A percentile compares a stretch with the other conserved stretches of the same genome.
These are phyloP conservation scores for Cheilosia vulpina DNA, from an alignment of 2,888 invertebrate genomes.

Conservation along the genomic window DNA sequence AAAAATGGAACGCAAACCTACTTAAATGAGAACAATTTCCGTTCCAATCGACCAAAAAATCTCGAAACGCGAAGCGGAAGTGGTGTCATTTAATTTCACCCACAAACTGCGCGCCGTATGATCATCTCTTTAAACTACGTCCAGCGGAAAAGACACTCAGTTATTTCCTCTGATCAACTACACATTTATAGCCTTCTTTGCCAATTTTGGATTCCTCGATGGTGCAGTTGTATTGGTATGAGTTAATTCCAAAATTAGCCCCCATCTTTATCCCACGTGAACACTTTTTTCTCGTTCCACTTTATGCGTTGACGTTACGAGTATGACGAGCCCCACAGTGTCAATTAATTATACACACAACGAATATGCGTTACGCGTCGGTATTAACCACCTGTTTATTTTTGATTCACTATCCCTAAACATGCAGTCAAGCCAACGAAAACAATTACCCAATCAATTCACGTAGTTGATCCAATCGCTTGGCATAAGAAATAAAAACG, in stretches of 20 bases:
- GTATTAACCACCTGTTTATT: conserved; percentile 35
- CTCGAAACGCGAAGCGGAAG: conserved; percentile 52
- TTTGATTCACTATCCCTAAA: neutral
- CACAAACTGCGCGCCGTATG: conserved; percentile 27
- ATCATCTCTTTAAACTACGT: conserved; percentile 5
- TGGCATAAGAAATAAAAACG: conserved; percentile 16
- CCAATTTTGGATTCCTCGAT: conserved; percentile 49
- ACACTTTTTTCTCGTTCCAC: conserved; percentile 3
- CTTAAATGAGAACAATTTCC: conserved; percentile 31
- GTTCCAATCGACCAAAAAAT: conserved; percentile 40
- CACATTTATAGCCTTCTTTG: conserved; percentile 5
- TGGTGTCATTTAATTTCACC: conserved; percentile 60
- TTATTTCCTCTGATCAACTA: conserved; percentile 20
- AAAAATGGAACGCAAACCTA: conserved; percentile 57
- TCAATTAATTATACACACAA: neutral
- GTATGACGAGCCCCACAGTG: neutral
- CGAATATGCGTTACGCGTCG: neutral
- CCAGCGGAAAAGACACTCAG: conserved; percentile 46
- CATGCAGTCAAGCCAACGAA: conserved; percentile 10
- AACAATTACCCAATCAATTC: conserved; percentile 34
- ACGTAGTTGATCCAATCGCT: conserved; percentile 24
- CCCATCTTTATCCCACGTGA: conserved; percentile 39
- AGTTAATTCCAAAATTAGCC: conserved; percentile 42
- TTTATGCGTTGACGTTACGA: conserved; percentile 5
- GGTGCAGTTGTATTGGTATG: conserved; percentile 16